Percentiles rank a stretch among this genome's conserved stretches.
These are phyloP conservation scores for Xyrichtys novacula DNA, from an alignment of 2,797 vertebrate genomes.

Conservation along the genomic window DNA sequence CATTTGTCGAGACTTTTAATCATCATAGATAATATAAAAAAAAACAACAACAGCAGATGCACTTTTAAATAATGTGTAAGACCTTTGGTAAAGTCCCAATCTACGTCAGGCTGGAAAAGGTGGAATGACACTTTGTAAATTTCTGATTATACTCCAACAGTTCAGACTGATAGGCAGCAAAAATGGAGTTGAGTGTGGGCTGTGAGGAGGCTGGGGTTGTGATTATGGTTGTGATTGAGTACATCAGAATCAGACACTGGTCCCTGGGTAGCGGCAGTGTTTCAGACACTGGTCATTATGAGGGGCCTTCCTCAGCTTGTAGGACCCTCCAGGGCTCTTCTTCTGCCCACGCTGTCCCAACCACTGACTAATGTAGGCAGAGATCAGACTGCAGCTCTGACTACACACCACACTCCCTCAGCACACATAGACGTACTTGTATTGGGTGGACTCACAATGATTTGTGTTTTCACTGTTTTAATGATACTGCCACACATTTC, in stretches of 20 bases:
- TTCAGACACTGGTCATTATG: constrained; percentile 69
- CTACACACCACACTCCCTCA: constrained; percentile 10
- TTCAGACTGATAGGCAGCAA: constrained; percentile 15
- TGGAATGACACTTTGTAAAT: background rate
- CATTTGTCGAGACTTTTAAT: constrained; percentile 35
- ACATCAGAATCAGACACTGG: constrained; percentile 47
- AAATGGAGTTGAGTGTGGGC: constrained; percentile 39
- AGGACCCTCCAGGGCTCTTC: constrained; percentile 66
- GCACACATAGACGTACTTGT: background rate
- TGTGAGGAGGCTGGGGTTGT: constrained; percentile 18
- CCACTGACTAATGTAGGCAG: constrained; percentile 50
- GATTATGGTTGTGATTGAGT: constrained; percentile 41
- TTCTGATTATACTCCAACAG: background rate
- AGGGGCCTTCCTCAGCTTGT: constrained; percentile 55
- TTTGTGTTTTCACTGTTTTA: background rate
- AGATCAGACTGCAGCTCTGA: constrained; percentile 21
- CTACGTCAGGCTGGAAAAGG: background rate
- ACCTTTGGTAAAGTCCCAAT: too few relatives aligned
- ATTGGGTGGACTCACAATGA: background rate
- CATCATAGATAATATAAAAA: background rate
- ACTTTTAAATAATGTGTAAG: too few relatives aligned
- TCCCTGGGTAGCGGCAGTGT: constrained; percentile 44
- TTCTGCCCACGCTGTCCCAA: constrained; percentile 64
- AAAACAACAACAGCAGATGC: too few relatives aligned
- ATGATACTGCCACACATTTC: background rate